Percentiles rank a stretch among this genome's conserved stretches.
Evolutionary conservation across 2,113 vertebrate genomes (phyloP).

Genomic region (Ondatra zibethicus): DNA sequence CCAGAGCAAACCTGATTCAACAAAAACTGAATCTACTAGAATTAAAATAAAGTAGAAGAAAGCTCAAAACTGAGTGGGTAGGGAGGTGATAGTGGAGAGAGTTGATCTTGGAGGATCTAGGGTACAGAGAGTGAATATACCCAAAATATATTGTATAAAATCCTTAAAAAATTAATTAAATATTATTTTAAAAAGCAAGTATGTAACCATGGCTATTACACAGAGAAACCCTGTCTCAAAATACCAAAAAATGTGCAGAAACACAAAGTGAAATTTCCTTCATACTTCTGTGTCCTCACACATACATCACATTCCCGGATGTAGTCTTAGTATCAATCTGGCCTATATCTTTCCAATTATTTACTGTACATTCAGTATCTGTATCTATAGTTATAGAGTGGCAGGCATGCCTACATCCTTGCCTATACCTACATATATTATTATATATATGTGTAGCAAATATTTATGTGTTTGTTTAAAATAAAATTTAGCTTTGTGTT

Average conservation of each 20-base stretch:
- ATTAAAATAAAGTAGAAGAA: not conserved
- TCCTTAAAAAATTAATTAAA: not conserved
- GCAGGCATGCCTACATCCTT: not conserved
- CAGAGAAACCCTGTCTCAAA: not conserved
- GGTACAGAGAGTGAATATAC: not conserved
- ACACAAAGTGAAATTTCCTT: not conserved
- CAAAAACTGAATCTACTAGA: not conserved
- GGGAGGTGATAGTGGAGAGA: too few species aligned
- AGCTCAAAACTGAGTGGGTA: not conserved
- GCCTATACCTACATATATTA: not conserved
- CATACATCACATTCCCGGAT: not conserved
- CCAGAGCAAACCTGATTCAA: not conserved
- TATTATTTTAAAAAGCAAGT: not conserved
- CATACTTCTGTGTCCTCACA: not conserved
- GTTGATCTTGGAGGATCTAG: not conserved
- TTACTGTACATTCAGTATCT: not conserved
- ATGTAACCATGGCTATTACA: not conserved
- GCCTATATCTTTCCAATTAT: not conserved
- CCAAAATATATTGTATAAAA: not conserved
- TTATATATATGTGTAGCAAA: not conserved
- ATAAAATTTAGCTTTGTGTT: not conserved
- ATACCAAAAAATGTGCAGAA: not conserved
- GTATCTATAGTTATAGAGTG: not conserved
- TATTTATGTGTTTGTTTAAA: slow-evolving; percentile 38
- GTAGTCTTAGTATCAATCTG: not conserved